phyloP scores from a whole-genome alignment of 35 echinoderm and acorn worm genomes.

The Nesometra sesokonis region DNA sequence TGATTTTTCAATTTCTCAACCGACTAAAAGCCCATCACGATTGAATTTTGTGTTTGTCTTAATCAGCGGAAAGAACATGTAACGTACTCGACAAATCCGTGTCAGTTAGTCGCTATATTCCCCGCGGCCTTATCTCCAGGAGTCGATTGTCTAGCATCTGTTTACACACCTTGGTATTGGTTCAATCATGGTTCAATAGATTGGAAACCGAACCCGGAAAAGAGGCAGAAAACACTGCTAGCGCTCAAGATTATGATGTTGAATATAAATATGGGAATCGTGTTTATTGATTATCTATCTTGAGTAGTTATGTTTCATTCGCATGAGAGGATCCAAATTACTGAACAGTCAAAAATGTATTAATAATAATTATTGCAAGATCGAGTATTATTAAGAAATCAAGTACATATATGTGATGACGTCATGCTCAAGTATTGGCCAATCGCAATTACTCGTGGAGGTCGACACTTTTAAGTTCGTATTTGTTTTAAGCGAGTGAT shows the following conservation, averaged over 20 bases:
- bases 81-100: not conserved
- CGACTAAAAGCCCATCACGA: not conserved
- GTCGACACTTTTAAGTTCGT: too few species aligned
- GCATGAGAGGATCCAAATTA: not conserved
- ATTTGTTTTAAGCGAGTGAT: too few species aligned
- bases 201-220: not conserved
- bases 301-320: not conserved
- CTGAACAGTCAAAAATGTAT: not conserved
- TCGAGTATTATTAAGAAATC: not conserved
- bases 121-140: not conserved
- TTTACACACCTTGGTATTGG: not conserved
- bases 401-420: not conserved
- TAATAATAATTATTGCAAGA: not conserved
- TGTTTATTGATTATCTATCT: not conserved
- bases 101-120: not conserved
- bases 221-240: not conserved
- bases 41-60: not conserved
- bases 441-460: not conserved
- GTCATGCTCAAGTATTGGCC: not conserved
- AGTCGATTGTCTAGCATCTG: not conserved
- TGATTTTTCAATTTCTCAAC: not conserved
- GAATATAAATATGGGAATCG: not conserved
- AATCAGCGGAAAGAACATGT: not conserved
- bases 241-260: not conserved
- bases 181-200: not conserved